Evolutionary conservation across 2,113 vertebrate species (phyloP).

Genomic region (Montifringilla adamsi): DNA sequence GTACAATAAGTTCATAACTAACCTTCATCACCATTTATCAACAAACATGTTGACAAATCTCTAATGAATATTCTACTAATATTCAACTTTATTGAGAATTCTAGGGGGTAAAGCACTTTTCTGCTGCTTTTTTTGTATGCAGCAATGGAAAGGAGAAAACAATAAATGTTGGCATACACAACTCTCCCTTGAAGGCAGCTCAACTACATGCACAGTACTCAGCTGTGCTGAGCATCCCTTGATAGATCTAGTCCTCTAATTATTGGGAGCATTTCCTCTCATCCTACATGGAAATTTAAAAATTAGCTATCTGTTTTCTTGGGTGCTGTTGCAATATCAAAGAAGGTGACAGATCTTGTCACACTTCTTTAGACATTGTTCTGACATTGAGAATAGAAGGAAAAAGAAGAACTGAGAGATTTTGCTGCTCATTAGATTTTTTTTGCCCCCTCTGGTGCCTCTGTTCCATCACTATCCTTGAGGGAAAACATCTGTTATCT

Average conservation of each 20-base stretch:
- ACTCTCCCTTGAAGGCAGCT: neutral
- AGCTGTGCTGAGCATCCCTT: neutral
- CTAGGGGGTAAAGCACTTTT: neutral
- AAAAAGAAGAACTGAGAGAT: neutral
- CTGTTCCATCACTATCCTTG: neutral
- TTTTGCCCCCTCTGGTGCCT: neutral
- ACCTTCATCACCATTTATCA: neutral
- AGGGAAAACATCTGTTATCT: constrained; percentile 51
- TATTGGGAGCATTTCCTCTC: neutral
- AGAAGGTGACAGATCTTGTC: neutral
- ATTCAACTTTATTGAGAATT: neutral
- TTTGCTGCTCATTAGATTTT: neutral
- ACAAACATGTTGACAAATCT: neutral
- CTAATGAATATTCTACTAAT: neutral
- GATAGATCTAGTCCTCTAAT: neutral
- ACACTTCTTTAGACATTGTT: neutral
- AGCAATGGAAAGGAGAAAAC: neutral
- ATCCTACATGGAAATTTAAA: neutral
- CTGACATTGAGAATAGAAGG: neutral
- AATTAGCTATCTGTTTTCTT: neutral
- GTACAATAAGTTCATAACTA: neutral
- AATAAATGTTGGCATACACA: neutral
- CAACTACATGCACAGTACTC: neutral
- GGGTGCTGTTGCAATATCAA: neutral
- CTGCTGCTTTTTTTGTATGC: neutral